Base-by-base conservation (phyloP, 2,888 invertebrate genomes). In the Temnothorax unifasciatus region DNA sequence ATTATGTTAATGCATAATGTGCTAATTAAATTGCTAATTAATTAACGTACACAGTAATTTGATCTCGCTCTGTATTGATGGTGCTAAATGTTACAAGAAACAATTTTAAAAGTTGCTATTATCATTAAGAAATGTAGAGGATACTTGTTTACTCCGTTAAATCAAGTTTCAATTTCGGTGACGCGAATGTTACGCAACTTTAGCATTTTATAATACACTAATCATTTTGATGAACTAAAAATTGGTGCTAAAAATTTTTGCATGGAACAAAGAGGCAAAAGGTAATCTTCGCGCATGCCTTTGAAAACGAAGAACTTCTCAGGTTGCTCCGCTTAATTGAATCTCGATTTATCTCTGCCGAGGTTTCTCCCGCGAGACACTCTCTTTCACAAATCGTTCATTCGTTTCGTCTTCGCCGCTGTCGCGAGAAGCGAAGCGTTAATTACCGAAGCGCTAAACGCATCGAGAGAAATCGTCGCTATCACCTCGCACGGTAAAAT, bases 401-500 rank as follows among this genome's bases (percentile, higher is more conserved):
- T 76, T 66, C 63, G 18, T 59, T 54, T 34, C 29, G 21, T 61
- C 73, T 44, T 71, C 34, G 15, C 34, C 38, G 21, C 21, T 5
- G 63, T 52, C 52, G 18, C 25, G 52, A 61, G 77, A 38, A 73
- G 76, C 68, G 29, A 15, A 74, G 82, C 82, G 84, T 89, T 89
- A 89, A 90, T 90, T 87, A 85, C 75, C 29, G 66, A 83, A 68
- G 64, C 75, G 82, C 69, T 76, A 82, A 71, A 86, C 82, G 71
- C 82, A 74, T 84, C 73, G 75, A 74, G 84, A 85, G 88, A 89
- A 88, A 89, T 89, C 89, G 83, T 76, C 74, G 88, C n/a, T 50
- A 81, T 77, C 82, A 81, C 57, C 21, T 50, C 29, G 44, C 63
- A 13, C 69, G 73, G 21, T 59, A 66, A 83, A 77, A 84, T 82